Evolutionary conservation across 2,797 vertebrate genomes (phyloP).

Genomic region (Heliangelus exortis): DNA sequence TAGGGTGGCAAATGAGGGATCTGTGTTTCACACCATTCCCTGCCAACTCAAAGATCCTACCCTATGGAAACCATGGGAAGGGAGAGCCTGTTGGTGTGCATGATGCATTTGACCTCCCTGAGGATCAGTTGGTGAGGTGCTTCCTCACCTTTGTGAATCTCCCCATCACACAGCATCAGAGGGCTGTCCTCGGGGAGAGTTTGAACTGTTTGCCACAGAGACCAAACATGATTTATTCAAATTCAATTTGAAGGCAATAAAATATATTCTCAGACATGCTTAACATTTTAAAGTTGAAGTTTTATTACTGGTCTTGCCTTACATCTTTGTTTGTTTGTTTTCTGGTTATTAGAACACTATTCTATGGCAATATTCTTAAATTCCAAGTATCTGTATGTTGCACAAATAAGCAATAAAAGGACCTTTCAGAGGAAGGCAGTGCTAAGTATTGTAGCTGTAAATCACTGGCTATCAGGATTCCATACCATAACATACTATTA

Average conservation of each 20-base stretch:
- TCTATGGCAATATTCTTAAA: constrained; percentile 1
- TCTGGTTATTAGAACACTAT: neutral
- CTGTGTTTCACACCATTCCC: neutral
- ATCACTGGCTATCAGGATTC: constrained; percentile 15
- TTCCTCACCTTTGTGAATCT: neutral
- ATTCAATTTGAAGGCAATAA: neutral
- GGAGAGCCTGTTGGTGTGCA: neutral
- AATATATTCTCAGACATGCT: neutral
- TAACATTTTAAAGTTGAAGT: neutral
- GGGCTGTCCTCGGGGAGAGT: neutral
- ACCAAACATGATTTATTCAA: neutral
- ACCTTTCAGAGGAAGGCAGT: constrained; percentile 14
- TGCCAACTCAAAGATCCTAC: neutral
- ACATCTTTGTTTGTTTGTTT: neutral
- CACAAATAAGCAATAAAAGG: constrained; percentile 53
- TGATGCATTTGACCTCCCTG: neutral
- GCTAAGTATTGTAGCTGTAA: constrained; percentile 32
- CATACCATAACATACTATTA: neutral
- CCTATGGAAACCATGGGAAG: neutral
- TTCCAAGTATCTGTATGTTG: constrained; percentile 13
- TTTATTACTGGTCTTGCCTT: neutral
- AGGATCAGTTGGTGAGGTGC: neutral
- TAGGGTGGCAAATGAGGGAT: neutral
- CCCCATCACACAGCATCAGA: neutral
- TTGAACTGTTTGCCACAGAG: neutral